phyloP scores from a whole-genome alignment of 2,888 invertebrate genomes.

The Heterodera filipjevi region DNA sequence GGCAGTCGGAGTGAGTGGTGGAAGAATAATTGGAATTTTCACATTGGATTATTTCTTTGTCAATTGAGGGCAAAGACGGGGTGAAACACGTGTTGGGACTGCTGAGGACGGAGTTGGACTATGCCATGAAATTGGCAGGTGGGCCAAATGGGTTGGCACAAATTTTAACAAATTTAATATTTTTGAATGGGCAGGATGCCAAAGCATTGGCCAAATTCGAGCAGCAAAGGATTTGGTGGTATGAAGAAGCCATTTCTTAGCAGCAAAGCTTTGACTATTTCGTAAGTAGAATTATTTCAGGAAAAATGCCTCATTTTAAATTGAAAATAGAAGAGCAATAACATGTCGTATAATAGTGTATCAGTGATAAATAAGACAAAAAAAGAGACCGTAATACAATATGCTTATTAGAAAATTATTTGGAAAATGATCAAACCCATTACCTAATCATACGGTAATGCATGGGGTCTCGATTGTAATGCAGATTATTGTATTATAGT shows the following conservation, averaged over 20 bases:
- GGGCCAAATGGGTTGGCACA: too few species aligned
- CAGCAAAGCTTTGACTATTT: background rate
- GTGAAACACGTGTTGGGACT: constrained; percentile 54
- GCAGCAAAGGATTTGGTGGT: constrained; percentile 47
- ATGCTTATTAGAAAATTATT: too few species aligned
- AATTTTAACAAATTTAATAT: too few species aligned
- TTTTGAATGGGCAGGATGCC: too few species aligned
- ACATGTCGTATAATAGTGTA: too few species aligned
- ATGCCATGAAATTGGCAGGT: constrained; percentile 54
- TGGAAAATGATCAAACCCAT: too few species aligned
- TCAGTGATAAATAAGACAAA: too few species aligned
- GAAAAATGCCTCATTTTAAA: background rate
- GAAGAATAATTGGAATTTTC: background rate
- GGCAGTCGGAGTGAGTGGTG: constrained; percentile 44
- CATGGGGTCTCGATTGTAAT: too few species aligned
- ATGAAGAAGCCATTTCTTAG: constrained; percentile 41
- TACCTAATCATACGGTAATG: too few species aligned
- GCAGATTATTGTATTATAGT: too few species aligned
- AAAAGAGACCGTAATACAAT: too few species aligned
- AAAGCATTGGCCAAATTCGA: constrained; percentile 51
- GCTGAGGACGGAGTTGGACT: constrained; percentile 53
- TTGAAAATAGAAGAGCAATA: background rate
- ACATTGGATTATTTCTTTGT: constrained; percentile 15
- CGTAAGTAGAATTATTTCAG: background rate
- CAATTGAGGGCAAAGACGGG: constrained; percentile 54